Base-by-base conservation (phyloP, 2,797 vertebrate genomes). In the Protosalanx chinensis region DNA sequence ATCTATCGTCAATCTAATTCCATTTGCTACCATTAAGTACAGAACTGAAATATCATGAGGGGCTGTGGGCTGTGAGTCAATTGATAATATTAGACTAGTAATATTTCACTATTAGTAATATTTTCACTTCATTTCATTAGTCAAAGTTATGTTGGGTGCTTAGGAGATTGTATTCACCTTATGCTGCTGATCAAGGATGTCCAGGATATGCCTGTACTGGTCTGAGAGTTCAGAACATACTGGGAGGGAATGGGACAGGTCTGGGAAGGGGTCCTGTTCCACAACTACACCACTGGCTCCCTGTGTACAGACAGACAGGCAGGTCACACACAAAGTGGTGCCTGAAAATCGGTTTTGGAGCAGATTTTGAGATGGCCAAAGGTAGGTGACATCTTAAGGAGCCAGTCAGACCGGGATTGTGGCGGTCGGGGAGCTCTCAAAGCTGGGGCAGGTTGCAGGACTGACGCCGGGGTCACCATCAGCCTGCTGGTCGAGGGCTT, bases 131-230 rank as follows among this genome's bases (percentile, higher is more conserved):
- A n/a, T n/a, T n/a, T n/a, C n/a, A n/a, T n/a, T n/a, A n/a, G n/a
- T n/a, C n/a, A 12, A 7, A 37, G 37, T 41, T 41, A 41, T 41
- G 10, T 12, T 58, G 56, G 6, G 56, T 58, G 56, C 6, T 29
- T 7, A 13, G 3, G 30, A 15, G n/a, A 5, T 15, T 66, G 37
- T 16, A 46, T 23, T 18, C 23, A 74, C 72, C 69, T 72, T 35
- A 16, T 78, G 35, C 68, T 78, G 70, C 58, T 69, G 72, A 23
- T 27, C 8, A 33, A 74, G 70, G 57, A 68, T 10, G 16, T 78
- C 69, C 57, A 51, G 66, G n/a, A 72, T 46, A 13, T 79, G 63
- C 15, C n/a, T 51, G 57, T 72, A 72, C 66, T 66, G 64, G 57
- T 58, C 67, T 63, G 30, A 59, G 30, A n/a, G n/a, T 13, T 61